A percentile compares a stretch with the other conserved stretches of the same genome.
Evolutionary conservation across 2,888 invertebrate species (phyloP).

Genomic region (Lissocephala sabroskyi): DNA sequence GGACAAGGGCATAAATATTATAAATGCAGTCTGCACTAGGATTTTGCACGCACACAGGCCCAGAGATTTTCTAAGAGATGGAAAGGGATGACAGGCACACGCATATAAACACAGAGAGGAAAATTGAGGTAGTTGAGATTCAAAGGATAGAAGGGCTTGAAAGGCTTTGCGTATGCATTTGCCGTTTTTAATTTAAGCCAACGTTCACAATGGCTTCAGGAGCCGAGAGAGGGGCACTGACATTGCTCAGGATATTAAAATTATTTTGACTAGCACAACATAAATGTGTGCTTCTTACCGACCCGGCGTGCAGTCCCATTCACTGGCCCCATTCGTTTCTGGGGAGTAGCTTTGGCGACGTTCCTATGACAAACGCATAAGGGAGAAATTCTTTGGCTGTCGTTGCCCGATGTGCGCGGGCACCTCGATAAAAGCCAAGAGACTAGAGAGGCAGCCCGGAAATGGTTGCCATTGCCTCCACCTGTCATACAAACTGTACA

Average conservation of each 20-base stretch:
- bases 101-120: neutral
- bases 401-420: neutral
- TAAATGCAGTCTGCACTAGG: slow-evolving; percentile 11
- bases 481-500: neutral
- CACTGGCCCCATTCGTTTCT: neutral
- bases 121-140: neutral
- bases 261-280: slow-evolving; percentile 3
- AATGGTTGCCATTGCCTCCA: neutral
- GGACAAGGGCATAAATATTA: slow-evolving; percentile 7
- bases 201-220: neutral
- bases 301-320: no score
- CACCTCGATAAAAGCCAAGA: neutral
- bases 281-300: no score
- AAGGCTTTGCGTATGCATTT: slow-evolving; percentile 23
- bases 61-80: slow-evolving; percentile 13
- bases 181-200: slow-evolving; percentile 17
- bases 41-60: neutral
- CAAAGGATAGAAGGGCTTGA: slow-evolving; percentile 5
- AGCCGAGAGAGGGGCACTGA: neutral
- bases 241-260: slow-evolving; percentile 5
- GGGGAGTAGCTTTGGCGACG: neutral
- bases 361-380: slow-evolving; percentile 3
- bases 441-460: neutral
- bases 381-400: neutral
- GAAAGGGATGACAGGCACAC: neutral